Conservation (phyloP, 2,888 invertebrate genomes). For the Vanessa cardui region DNA sequence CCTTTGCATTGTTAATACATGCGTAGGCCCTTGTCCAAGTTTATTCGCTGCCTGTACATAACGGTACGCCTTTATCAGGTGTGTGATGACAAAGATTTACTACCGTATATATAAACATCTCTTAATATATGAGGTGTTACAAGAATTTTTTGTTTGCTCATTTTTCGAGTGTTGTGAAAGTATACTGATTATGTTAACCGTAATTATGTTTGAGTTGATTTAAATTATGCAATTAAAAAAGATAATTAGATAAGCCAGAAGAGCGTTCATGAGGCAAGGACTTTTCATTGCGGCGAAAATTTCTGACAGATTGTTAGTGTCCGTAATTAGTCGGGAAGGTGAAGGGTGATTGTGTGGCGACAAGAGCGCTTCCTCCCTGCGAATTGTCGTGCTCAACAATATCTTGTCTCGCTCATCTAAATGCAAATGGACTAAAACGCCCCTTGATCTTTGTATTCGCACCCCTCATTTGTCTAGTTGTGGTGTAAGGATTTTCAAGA, state of each 20-base stretch:
- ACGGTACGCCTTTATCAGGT: constrained; percentile 60
- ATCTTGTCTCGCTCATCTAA: constrained; percentile 73
- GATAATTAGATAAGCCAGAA: constrained; percentile 8
- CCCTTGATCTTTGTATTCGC: constrained; percentile 68
- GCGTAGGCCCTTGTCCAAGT: constrained; percentile 44
- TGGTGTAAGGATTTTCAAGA: constrained; percentile 49
- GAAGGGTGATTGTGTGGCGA: constrained; percentile 47
- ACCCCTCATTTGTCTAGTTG: constrained; percentile 71
- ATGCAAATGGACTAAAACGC: constrained; percentile 71
- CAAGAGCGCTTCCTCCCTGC: constrained; percentile 42
- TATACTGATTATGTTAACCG: constrained; percentile 40
- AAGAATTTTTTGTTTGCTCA: constrained; percentile 57
- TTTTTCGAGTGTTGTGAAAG: constrained; percentile 53
- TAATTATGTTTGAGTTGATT: constrained; percentile 11
- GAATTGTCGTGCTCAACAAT: constrained; percentile 52
- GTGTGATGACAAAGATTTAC: constrained; percentile 63
- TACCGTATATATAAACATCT: constrained; percentile 47
- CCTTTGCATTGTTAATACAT: constrained; percentile 44
- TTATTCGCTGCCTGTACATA: constrained; percentile 53
- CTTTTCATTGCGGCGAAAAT: constrained; percentile 34
- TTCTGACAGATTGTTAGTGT: constrained; percentile 51
- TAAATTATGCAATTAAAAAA: constrained; percentile 9
- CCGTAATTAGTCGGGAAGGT: constrained; percentile 57
- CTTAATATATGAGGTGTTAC: constrained; percentile 56
- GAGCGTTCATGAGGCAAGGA: constrained; percentile 13